These are phyloP conservation scores for Cerastis leucographa DNA, from an alignment of 2,888 invertebrate species.

Conservation along the genomic window DNA sequence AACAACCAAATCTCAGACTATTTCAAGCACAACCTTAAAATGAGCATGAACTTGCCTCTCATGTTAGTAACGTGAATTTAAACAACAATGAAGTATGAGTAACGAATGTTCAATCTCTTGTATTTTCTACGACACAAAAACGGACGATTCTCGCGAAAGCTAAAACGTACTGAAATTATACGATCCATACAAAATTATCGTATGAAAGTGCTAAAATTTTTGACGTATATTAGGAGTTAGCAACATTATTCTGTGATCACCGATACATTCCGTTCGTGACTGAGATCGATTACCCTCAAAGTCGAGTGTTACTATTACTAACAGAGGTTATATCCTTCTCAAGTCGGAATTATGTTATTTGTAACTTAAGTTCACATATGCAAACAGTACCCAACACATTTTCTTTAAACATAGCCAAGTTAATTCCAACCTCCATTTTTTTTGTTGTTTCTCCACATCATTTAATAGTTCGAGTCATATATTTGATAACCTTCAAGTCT, in stretches of 20 bases:
- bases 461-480: slow-evolving; percentile 16
- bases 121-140: slow-evolving; percentile 63
- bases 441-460: slow-evolving; percentile 4
- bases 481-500: slow-evolving; percentile 32
- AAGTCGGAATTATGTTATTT: slow-evolving; percentile 73
- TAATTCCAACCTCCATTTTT: slow-evolving; percentile 17
- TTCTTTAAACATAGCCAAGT: slow-evolving; percentile 10
- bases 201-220: slow-evolving; percentile 44
- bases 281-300: slow-evolving; percentile 85
- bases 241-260: slow-evolving; percentile 81
- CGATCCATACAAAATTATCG: slow-evolving; percentile 32
- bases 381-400: slow-evolving; percentile 39
- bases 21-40: slow-evolving; percentile 86
- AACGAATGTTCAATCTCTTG: slow-evolving; percentile 69
- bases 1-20: slow-evolving; percentile 81
- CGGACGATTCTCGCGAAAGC: slow-evolving; percentile 57
- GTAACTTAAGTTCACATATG: slow-evolving; percentile 72
- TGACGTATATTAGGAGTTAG: slow-evolving; percentile 77
- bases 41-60: slow-evolving; percentile 79
- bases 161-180: slow-evolving; percentile 49
- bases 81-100: slow-evolving; percentile 65
- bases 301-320: slow-evolving; percentile 80
- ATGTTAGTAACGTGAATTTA: slow-evolving; percentile 69
- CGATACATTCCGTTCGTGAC: slow-evolving; percentile 72
- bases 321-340: slow-evolving; percentile 73